Base-by-base conservation (phyloP, 2,888 invertebrate species). In the Euplexia lucipara region DNA sequence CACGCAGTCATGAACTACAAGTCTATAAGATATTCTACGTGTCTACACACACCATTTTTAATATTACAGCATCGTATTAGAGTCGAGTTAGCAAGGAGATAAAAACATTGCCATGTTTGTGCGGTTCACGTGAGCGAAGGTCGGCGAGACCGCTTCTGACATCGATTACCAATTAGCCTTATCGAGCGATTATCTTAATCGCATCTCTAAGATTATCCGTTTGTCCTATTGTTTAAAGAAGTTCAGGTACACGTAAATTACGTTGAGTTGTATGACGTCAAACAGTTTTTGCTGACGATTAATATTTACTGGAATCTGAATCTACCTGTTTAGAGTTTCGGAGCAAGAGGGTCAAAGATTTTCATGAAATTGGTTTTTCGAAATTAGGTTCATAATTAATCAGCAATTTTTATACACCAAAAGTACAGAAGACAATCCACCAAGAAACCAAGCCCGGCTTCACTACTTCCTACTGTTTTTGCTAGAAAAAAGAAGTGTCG, bases 1-100 rank as follows among this genome's bases (percentile, higher is more conserved):
- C 87, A 85, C 84, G 79, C 79, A 74, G 67, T 75, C 83, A 75
- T 81, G 72, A 72, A 83, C 83, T 86, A 78, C 59, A 70, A 76
- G 76, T 82, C 83, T 86, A 78, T 58, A 70, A 76, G 76, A 82
- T 83, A 81, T 76, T 75, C 74, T 74, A 75, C 79, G 76, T 78
- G 71, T 74, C 69, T 81, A 78, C 70, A 71, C 70, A 71, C 61
- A 79, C 57, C 54, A 75, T 82, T 82, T 73, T 81, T 77, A 67
- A 66, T 80, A 79, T 82, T 78, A 75, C 66, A 75, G 65, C 74
- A 82, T 82, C 73, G 68, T 62, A 70, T 82, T 81, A 80, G 63
- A 75, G 70, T 64, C 52, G 59, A 80, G 79, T 83, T 83, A 81
- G 78, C 79, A 69, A 54, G 71, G 78, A 79, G 81, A 84, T 83